Evolutionary conservation across 2,888 invertebrate genomes (phyloP), one percentile per base, ranked within the genome.

Genomic region (Norana najaformis): DNA sequence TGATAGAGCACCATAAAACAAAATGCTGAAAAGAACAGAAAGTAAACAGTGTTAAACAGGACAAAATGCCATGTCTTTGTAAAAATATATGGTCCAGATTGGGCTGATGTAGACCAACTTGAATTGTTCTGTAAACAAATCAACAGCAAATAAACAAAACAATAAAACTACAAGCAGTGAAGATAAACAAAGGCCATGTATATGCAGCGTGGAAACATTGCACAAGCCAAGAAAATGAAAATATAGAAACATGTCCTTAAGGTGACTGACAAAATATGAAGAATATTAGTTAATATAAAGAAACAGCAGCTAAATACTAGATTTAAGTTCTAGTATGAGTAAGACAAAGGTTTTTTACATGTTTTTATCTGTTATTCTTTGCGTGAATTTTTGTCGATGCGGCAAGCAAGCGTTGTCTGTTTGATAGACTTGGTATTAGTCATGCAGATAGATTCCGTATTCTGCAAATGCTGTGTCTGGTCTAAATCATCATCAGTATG

Each of bases 401-500:
- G 1, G 69, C 69, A 69, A n/a, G 23, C 47, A 20, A 23, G 69
- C 69, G 11, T 69, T 69, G 69, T 69, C 69, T 69, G 16, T 5
- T n/a, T 69, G 69, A 69, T 69, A n/a, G 30, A n/a, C 69, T 8
- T 69, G 1, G 69, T 69, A 69, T 69, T 69, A 69, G 69, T n/a
- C 69, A 69, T 69, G 69, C 69, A 69, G 69, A 69, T 69, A n/a
- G n/a, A 85, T 85, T 85, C 36, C 6, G 85, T 85, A 85, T 85
- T 85, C 85, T 85, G 36, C 11, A 35, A 37, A 36, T 35, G 85
- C 85, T 85, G 18, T 35, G 85, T 85, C 85, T 36, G 37, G 85
- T 85, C 85, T 85, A 85, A 37, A 85, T 85, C 85, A 85, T 85
- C 85, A 85, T 85, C 85, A 85, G 85, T 85, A 85, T 35, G 35